phyloP scores from a whole-genome alignment of 2,888 invertebrate genomes.

The Cryptus armator region DNA sequence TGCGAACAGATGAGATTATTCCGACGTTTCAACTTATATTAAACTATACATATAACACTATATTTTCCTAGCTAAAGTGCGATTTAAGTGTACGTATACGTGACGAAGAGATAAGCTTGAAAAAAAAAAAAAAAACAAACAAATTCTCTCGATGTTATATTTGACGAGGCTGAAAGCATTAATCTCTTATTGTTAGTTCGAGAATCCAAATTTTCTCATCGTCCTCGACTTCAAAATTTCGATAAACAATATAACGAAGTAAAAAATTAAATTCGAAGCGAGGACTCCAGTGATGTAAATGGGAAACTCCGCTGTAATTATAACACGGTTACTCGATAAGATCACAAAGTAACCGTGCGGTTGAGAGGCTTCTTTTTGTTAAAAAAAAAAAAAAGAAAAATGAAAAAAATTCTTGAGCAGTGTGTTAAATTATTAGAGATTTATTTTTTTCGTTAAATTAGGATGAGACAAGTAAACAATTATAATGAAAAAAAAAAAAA shows the following conservation, averaged over 20 bases:
- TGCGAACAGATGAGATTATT: slow-evolving; percentile 52
- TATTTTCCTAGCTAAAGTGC: slow-evolving; percentile 79
- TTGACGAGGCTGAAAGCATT: slow-evolving; percentile 31
- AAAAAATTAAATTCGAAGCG: slow-evolving; percentile 47
- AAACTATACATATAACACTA: slow-evolving; percentile 69
- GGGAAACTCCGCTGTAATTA: slow-evolving; percentile 55
- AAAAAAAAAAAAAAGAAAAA: slow-evolving; percentile 35
- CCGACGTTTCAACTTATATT: slow-evolving; percentile 57
- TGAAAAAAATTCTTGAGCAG: slow-evolving; percentile 38
- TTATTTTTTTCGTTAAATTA: slow-evolving; percentile 54
- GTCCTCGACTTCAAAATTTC: slow-evolving; percentile 59
- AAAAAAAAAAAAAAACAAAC: slow-evolving; percentile 29
- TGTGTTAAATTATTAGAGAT: slow-evolving; percentile 41
- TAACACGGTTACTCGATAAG: slow-evolving; percentile 46
- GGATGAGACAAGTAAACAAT: slow-evolving; percentile 60
- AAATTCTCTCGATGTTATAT: slow-evolving; percentile 43
- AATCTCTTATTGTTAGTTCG: slow-evolving; percentile 29
- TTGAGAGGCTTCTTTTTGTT: slow-evolving; percentile 32
- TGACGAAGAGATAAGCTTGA: slow-evolving; percentile 49
- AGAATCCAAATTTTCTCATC: slow-evolving; percentile 66
- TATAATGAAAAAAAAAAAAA: slow-evolving; percentile 4
- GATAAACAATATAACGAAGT: slow-evolving; percentile 21
- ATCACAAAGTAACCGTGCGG: slow-evolving; percentile 45
- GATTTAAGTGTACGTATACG: slow-evolving; percentile 71
- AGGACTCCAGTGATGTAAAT: slow-evolving; percentile 73